Conservation (phyloP, 53 echinoderm and acorn worm species). For the Luidia sarsii region DNA sequence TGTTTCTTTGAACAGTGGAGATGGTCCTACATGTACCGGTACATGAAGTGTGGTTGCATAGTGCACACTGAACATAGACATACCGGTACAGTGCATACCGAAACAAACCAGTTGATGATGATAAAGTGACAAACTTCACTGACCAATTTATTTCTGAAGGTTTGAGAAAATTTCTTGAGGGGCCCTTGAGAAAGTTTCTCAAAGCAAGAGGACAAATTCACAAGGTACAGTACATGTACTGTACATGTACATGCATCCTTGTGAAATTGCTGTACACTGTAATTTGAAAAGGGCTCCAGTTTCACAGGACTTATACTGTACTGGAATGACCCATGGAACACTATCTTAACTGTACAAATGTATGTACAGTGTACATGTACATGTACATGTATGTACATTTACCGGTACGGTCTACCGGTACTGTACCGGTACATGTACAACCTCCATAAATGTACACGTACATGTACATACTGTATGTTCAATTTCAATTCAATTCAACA, state of each 20-base stretch:
- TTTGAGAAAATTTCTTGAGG: too few species aligned
- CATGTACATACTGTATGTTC: not conserved
- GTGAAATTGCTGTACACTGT: not conserved
- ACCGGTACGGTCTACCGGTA: not conserved
- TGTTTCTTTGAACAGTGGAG: not conserved
- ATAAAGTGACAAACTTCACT: too few species aligned
- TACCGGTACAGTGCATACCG: too few species aligned
- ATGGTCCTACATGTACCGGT: not conserved
- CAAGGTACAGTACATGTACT: not conserved
- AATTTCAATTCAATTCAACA: not conserved
- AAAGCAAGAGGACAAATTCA: not conserved
- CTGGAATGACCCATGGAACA: not conserved
- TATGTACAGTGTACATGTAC: not conserved
- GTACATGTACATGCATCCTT: not conserved
- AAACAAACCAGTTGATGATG: too few species aligned
- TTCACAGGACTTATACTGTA: not conserved
- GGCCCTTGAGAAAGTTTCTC: not conserved
- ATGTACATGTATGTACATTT: not conserved
- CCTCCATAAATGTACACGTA: not conserved
- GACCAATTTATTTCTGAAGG: too few species aligned
- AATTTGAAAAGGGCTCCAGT: not conserved
- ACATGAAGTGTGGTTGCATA: too few species aligned
- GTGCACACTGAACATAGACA: too few species aligned
- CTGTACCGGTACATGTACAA: not conserved
- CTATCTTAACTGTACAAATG: not conserved